Evolutionary conservation across 2,113 vertebrate species (phyloP), one percentile per base, ranked within the genome.

Genomic region (Silurus asotus): DNA sequence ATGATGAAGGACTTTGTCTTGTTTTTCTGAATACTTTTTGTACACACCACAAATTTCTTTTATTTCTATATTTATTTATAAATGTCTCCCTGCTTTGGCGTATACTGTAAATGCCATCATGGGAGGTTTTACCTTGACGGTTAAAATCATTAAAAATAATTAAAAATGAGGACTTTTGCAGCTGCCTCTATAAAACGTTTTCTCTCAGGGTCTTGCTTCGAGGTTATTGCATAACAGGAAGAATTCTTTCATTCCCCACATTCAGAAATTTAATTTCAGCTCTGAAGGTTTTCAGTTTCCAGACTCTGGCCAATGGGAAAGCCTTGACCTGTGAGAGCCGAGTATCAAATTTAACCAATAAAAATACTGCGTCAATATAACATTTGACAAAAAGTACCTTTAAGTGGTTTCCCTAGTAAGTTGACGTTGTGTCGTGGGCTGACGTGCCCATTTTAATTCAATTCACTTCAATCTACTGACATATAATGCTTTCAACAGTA

Each of bases 91-190:
- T 23, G 53, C 55, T 61, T 65, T 76, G 45, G 8, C 8, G 10
- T 25, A 59, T 20, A 37, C 37, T 37, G 37, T 37, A 53, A 77
- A 58, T 80, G 56, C 28, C 13, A 28, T 15, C 23, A 65, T 23
- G 28, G 10, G 48, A 82, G 76, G 76, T 78, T 83, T 89, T 74
- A 14, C 45, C 76, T 81, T 89, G 56, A 86, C 75, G 37, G 53
- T 53, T 84, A 56, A 78, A 88, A 86, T 82, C 55, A 3, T 53
- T 84, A 56, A 78, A 88, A 86, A 84, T 61, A 3, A 25, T 61
- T 65, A 28, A 49, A 64, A 78, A 58, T 17, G 15, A 58, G 19
- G 49, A 11, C 23, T 51, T 79, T 81, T 84, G 37, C 55, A 59
- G 59, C 3, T 15, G 17, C 48, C 45, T 25, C 64, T 10, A 3